phyloP scores from a whole-genome alignment of 2,797 vertebrate genomes.

The Acanthiza pusilla region DNA sequence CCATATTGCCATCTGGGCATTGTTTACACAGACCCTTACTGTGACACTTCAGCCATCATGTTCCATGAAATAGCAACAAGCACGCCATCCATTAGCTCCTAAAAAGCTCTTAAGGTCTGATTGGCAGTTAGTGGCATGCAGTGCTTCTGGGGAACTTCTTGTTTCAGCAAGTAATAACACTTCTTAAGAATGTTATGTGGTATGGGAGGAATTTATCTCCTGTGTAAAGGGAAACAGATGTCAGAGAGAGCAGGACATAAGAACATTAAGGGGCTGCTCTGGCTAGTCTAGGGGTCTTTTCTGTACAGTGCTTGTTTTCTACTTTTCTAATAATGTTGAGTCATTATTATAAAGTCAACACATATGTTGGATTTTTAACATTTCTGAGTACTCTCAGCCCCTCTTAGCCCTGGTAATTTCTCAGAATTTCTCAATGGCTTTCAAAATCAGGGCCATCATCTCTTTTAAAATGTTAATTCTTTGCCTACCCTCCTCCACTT shows the following conservation, averaged over 20 bases:
- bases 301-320: neutral
- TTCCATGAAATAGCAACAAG: neutral
- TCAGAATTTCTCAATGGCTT: neutral
- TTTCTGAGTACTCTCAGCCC: neutral
- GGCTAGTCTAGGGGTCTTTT: neutral
- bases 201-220: slow-evolving; percentile 51
- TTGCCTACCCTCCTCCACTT: neutral
- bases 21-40: neutral
- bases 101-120: neutral
- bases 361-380: neutral
- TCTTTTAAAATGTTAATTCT: neutral
- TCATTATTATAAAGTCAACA: neutral
- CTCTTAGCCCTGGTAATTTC: neutral
- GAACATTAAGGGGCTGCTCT: neutral
- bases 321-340: neutral
- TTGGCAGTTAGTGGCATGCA: neutral
- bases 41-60: neutral
- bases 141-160: neutral
- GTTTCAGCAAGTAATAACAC: neutral
- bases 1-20: neutral
- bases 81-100: neutral
- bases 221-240: slow-evolving; percentile 48
- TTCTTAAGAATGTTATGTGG: slow-evolving; percentile 7
- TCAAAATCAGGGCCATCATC: neutral
- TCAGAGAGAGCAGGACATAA: neutral